Evolutionary conservation across 2,888 invertebrate species (phyloP).

Genomic region (Sympetrum striolatum): DNA sequence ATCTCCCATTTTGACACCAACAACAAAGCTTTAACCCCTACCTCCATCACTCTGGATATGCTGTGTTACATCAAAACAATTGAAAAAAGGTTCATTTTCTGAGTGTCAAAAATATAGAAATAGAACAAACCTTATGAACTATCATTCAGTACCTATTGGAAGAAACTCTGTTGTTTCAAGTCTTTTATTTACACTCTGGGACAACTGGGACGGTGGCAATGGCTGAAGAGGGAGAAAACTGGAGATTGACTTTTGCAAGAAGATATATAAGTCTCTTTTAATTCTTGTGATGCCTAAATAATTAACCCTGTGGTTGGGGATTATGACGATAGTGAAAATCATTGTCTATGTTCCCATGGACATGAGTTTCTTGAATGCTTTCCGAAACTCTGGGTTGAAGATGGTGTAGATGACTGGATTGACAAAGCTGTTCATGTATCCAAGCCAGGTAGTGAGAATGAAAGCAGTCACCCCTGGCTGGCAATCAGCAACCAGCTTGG

Average conservation of each 20-base stretch:
- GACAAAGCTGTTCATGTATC: slow-evolving; percentile 95
- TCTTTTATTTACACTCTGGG: background rate
- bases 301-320: slow-evolving; percentile 29
- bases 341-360: slow-evolving; percentile 59
- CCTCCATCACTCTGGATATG: background rate
- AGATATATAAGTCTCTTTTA: background rate
- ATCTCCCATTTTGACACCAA: background rate
- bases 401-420: slow-evolving; percentile 95
- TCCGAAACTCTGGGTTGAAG: slow-evolving; percentile 96
- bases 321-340: background rate
- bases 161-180: background rate
- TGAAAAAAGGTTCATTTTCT: background rate
- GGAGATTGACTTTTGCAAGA: background rate
- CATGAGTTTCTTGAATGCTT: slow-evolving; percentile 95
- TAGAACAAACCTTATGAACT: background rate
- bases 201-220: slow-evolving; percentile 6
- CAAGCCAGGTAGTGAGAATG: slow-evolving; percentile 95
- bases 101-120: background rate
- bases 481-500: slow-evolving; percentile 79
- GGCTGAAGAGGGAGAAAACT: background rate
- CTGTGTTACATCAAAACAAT: background rate
- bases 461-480: slow-evolving; percentile 88
- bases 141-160: background rate
- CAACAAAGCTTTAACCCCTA: background rate
- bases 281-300: background rate